Base-by-base conservation (phyloP, 2,113 vertebrate genomes). In the Suncus etruscus region DNA sequence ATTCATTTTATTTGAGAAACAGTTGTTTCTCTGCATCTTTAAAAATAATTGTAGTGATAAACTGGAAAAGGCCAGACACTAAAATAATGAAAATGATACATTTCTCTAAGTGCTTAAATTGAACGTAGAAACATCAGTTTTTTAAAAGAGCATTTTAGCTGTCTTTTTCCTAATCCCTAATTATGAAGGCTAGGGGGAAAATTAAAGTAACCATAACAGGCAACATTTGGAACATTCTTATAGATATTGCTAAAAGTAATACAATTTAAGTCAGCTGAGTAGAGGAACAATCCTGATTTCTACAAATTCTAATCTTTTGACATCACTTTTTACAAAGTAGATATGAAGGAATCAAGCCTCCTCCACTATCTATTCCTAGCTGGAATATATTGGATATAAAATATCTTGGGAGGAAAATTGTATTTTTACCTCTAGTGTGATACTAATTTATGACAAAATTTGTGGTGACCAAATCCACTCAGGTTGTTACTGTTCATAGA, bases 251-350 rank as follows among this genome's bases (percentile, higher is more conserved):
- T 77, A 84, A 92, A 87, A 65, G 68, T 80, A 74, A 87, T 48
- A 58, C 83, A 83, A 47, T 50, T 68, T 31, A 4, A 39, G 39
- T 39, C 39, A 78, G 47, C n/a, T 77, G 10, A 25, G 27, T 29
- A 73, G 48, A 82, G 78, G 93, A 88, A 75, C 31, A 84, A n/a
- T 79, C 31, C 82, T 31, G 32, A 6, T 32, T 87, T 48, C 69
- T 80, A 68, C 31, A 58, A n/a, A 15, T 6, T 90, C 31, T 51
- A 47, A 39, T 3, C 22, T 7, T 90, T 75, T 79, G 47, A 90
- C 91, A 79, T 80, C 4, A 9, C 50, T 16, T 65, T 72, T 87
- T 50, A 91, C 25, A 24, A 87, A 87, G 45, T 73, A 83, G 9
- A 16, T 45, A 61, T 27, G 24, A 85, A 65, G 50, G 58, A 90